Percentiles rank a stretch among this genome's conserved stretches.
These are phyloP conservation scores for Peromyscus melanophrys DNA, from an alignment of 2,797 vertebrate species.

Conservation along the genomic window DNA sequence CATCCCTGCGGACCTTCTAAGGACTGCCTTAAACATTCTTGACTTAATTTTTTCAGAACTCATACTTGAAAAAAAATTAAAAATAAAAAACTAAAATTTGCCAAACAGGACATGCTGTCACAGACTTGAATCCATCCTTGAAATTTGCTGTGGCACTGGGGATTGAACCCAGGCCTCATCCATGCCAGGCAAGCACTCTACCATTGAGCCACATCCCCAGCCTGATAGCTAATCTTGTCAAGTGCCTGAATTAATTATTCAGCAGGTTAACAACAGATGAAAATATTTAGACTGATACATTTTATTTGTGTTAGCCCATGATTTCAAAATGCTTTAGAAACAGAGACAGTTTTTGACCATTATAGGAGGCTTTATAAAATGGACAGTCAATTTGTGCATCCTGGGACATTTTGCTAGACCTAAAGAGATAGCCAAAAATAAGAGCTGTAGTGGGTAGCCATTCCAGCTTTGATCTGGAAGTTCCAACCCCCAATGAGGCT, in stretches of 20 bases:
- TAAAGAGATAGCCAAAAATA: neutral
- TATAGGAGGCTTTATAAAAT: neutral
- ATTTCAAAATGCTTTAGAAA: slow-evolving; percentile 67
- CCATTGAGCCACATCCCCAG: neutral
- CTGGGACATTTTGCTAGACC: slow-evolving; percentile 29
- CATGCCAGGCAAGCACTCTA: neutral
- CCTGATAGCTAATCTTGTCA: neutral
- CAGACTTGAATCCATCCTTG: slow-evolving; percentile 38
- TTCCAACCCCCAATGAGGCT: too few relatives aligned
- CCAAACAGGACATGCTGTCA: neutral
- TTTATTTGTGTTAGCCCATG: slow-evolving; percentile 50
- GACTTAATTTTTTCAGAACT: neutral
- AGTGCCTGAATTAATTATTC: neutral
- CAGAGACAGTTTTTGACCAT: neutral
- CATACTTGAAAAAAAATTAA: neutral
- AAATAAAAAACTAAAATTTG: slow-evolving; percentile 26
- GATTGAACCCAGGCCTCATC: neutral
- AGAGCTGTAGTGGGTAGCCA: neutral
- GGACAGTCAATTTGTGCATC: neutral
- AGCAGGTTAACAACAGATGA: neutral
- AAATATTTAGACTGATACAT: neutral
- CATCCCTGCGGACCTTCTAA: neutral
- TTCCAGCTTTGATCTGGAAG: too few relatives aligned
- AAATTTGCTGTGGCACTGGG: neutral
- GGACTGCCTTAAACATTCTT: neutral